phyloP scores from a whole-genome alignment of 2,797 vertebrate species.

The Sebastes matsubarae region DNA sequence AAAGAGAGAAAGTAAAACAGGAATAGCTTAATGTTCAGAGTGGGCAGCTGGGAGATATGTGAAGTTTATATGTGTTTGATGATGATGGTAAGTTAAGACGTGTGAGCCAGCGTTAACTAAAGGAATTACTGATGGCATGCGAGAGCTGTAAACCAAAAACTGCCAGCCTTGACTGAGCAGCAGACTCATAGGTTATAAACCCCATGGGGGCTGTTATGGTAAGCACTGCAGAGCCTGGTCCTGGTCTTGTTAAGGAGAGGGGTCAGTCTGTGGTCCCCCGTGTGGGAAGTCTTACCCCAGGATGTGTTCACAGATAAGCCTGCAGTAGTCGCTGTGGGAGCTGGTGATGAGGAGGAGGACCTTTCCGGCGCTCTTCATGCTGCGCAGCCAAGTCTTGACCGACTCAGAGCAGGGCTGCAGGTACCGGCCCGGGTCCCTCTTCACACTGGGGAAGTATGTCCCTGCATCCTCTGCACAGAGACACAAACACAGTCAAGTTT shows the following conservation, averaged over 20 bases:
- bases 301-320: conserved; percentile 91
- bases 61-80: conserved; percentile 1
- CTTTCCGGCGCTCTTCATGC: conserved; percentile 91
- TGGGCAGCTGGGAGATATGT: not conserved
- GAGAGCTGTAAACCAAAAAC: not conserved
- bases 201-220: not conserved
- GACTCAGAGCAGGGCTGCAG: conserved; percentile 90
- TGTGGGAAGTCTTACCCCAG: conserved; percentile 85
- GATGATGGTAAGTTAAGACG: not conserved
- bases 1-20: not conserved
- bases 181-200: conserved; percentile 9
- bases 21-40: not conserved
- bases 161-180: not conserved
- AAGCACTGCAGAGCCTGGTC: not conserved
- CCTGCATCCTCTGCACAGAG: conserved; percentile 88
- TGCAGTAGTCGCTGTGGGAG: conserved; percentile 96
- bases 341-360: conserved; percentile 93
- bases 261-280: not conserved
- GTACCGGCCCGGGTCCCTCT: conserved; percentile 89
- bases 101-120: not conserved
- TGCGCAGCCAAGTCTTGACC: conserved; percentile 90
- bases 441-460: conserved; percentile 93
- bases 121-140: conserved; percentile 20
- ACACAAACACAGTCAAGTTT: conserved; percentile 12
- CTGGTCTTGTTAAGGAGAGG: not conserved